phyloP scores from a whole-genome alignment of 2,888 invertebrate species.

The Melipona bicolor region DNA sequence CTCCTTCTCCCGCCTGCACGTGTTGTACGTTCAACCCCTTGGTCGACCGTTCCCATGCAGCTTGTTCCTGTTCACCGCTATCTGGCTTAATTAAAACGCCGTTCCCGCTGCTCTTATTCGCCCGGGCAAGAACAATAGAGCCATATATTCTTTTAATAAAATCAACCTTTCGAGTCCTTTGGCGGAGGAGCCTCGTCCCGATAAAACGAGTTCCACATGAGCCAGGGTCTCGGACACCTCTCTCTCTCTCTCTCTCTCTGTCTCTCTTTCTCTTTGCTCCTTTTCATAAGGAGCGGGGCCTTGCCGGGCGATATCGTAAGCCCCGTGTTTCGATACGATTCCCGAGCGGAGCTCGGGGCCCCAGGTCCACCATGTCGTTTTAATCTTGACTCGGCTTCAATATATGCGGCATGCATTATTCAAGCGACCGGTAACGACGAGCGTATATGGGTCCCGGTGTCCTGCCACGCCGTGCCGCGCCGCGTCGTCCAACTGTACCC shows the following conservation, averaged over 20 bases:
- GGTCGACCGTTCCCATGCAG: constrained; percentile 31
- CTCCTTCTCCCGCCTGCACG: neutral
- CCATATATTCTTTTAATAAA: constrained; percentile 43
- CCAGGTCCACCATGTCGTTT: constrained; percentile 61
- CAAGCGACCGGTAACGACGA: constrained; percentile 61
- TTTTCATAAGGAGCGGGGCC: constrained; percentile 5
- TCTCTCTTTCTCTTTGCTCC: neutral
- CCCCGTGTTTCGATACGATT: constrained; percentile 62
- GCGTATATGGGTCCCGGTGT: constrained; percentile 56
- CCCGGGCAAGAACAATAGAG: constrained; percentile 26
- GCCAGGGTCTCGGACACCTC: constrained; percentile 8
- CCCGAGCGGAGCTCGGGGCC: constrained; percentile 31
- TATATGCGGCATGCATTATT: constrained; percentile 72
- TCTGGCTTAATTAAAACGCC: constrained; percentile 42
- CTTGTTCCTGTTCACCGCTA: constrained; percentile 29
- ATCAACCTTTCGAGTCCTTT: constrained; percentile 41
- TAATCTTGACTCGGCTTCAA: constrained; percentile 67
- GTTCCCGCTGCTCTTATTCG: constrained; percentile 36
- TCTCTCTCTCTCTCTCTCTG: neutral
- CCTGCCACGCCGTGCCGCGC: constrained; percentile 14
- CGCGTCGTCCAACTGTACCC: constrained; percentile 20
- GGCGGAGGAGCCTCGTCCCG: constrained; percentile 31
- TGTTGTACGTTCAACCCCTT: constrained; percentile 19
- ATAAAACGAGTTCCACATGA: constrained; percentile 29
- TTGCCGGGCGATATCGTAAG: constrained; percentile 49